A percentile compares a stretch with the other conserved stretches of the same genome.
These are phyloP conservation scores for Limnothrissa miodon DNA, from an alignment of 2,113 vertebrate genomes.

Conservation along the genomic window DNA sequence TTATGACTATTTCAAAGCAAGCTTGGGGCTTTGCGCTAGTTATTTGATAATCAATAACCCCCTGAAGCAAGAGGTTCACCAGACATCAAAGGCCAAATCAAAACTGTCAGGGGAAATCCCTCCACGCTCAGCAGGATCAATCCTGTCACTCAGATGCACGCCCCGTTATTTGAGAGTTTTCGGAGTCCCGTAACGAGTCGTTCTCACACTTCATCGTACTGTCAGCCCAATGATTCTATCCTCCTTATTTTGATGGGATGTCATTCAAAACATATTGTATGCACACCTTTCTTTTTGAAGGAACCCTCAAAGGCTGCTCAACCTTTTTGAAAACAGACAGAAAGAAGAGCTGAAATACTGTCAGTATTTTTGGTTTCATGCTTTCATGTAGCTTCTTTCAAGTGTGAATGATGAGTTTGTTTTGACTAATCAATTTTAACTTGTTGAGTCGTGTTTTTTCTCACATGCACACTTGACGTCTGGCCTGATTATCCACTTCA, in stretches of 20 bases:
- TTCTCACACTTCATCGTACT: not conserved
- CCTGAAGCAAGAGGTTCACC: conserved; percentile 2
- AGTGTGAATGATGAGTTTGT: not conserved
- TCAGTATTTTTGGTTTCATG: not conserved
- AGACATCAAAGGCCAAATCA: conserved; percentile 15
- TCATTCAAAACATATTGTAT: not conserved
- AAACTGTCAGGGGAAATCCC: conserved; percentile 1
- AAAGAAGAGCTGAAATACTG: not conserved
- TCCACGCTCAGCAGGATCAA: not conserved
- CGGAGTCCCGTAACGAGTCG: not conserved
- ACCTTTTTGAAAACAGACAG: not conserved
- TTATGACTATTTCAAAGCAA: not conserved
- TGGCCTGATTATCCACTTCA: not conserved
- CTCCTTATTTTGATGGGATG: not conserved
- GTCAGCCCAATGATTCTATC: not conserved
- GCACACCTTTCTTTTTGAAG: not conserved
- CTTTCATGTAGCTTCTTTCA: not conserved
- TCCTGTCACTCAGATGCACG: not conserved
- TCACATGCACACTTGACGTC: not conserved
- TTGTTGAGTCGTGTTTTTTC: not conserved
- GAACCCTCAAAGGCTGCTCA: not conserved
- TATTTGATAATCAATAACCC: not conserved
- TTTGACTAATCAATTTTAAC: not conserved
- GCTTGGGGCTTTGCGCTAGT: not conserved
- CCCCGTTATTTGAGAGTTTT: not conserved